Base-by-base conservation (phyloP, 2,113 vertebrate species). In the Malurus melanocephalus region DNA sequence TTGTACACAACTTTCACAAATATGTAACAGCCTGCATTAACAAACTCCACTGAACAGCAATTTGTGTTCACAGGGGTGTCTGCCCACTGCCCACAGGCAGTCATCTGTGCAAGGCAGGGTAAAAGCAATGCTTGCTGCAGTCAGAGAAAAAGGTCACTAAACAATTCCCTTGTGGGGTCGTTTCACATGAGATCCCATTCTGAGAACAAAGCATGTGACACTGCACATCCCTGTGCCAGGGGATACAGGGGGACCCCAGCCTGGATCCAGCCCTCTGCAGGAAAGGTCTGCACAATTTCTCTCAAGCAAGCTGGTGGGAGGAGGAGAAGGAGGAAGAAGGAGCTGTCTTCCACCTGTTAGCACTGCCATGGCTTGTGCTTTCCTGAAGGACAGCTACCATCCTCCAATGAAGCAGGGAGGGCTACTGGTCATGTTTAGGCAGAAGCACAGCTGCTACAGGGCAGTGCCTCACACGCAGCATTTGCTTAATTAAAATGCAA, bases 351-450 rank as follows among this genome's bases (percentile, higher is more conserved):
- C 42, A 13, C 19, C 5, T 18, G 8, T 5, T 4, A 53, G 51
- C 56, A 16, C 1, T 42, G 68, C 3, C 40, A 10, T 1, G 1
- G 3, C 4, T 4, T 13, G 18, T 3, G 35, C n/a, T 19, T 28
- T 10, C 82, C 68, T 38, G 30, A 16, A 32, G 82, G 51, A 53
- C 22, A 57, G 48, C 16, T 5, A 2, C 3, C 7, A 0, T 2
- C 72, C 53, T 19, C 67, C 43, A 12, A 3, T 0, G 48, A 13
- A 66, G 77, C 68, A 46, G 59, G 69, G 38, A 23, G 55, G 26
- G 3, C n/a, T 35, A 0, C 43, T 27, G 73, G 76, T 19, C 46
- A 10, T 1, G 45, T 3, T 43, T 1, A 59, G 75, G 80, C 49
- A 49, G 64, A 80, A 76, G 68, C 80, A 30, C 11, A 32, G 17